Percentiles rank a stretch among this genome's conserved stretches.
These are phyloP conservation scores for Cercopithecus mona DNA, from an alignment of 2,113 vertebrate genomes.

Conservation along the genomic window DNA sequence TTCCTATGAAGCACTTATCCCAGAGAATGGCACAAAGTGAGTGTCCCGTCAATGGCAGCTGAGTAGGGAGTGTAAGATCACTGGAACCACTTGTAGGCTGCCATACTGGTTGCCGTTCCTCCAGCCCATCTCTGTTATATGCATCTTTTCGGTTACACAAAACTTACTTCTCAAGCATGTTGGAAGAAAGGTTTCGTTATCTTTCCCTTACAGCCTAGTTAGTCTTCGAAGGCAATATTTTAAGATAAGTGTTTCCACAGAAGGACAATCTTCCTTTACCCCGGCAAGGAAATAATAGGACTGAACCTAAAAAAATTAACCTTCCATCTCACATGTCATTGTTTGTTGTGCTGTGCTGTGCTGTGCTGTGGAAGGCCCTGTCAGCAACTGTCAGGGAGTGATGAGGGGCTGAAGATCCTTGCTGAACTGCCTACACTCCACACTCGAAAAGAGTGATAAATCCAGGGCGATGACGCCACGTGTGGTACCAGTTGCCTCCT, in stretches of 20 bases:
- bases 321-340: not conserved
- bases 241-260: not conserved
- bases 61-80: accelerated
- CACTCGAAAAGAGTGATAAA: accelerated
- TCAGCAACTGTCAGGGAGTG: not conserved
- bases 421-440: accelerated
- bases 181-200: not conserved
- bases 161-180: not conserved
- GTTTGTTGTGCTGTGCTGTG: not conserved
- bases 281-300: not conserved
- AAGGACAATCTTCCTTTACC: not conserved
- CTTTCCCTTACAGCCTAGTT: not conserved
- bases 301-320: not conserved
- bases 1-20: not conserved
- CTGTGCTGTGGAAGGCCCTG: accelerated
- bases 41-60: accelerated
- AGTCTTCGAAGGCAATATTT: not conserved
- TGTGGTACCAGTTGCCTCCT: not conserved
- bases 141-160: not conserved
- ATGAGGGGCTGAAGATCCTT: not conserved
- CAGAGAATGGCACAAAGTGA: not conserved
- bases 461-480: accelerated
- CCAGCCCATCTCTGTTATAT: not conserved
- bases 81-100: accelerated
- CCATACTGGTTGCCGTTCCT: accelerated